Evolutionary conservation across 2,797 vertebrate species (phyloP), one percentile per base, ranked within the genome.

Genomic region (Peromyscus melanophrys): DNA sequence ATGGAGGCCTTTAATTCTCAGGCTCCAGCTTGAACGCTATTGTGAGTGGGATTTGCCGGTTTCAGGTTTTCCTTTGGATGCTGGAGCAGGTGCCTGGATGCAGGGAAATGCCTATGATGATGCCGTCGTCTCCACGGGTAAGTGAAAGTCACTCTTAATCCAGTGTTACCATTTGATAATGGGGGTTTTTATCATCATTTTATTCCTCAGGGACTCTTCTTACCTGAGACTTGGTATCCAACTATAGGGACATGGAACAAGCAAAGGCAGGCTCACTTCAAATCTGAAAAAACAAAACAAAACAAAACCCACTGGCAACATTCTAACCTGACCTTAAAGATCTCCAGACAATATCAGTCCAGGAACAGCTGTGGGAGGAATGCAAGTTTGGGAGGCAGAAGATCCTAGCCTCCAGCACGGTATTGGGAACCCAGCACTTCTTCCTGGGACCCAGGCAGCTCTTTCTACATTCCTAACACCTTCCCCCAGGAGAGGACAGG

Each of bases 21-120:
- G 95, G 97, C 98, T 98, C 4, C 10, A 95, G 98, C 98, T 98
- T 99, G 99, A 99, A 99, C 98, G 99, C 99, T 99, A 99, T 99
- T 99, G 99, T 99, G 99, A 99, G 99, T 97, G 98, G 99, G 99
- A 99, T 99, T 99, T 99, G 99, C 99, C 98, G 99, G 99, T 99
- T 99, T 99, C 97, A 99, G 99, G 98, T 99, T 99, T 99, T 99
- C 99, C 99, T 99, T 99, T 99, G 98, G 99, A 99, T 99, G 98
- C 99, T 99, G 99, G 99, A 99, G 99, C 99, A 99, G 99, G 99
- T 99, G 99, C 99, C 98, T 98, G 97, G 96, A 98, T 99, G 98
- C 99, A 98, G 98, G 71, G 5, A 57, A 37, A 61, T 2, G 69
- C 86, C 86, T 89, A 55, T 57, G 85, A 73, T 57, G 52, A 21